phyloP scores from a whole-genome alignment of 2,113 vertebrate genomes.

The Nematolebias whitei region DNA sequence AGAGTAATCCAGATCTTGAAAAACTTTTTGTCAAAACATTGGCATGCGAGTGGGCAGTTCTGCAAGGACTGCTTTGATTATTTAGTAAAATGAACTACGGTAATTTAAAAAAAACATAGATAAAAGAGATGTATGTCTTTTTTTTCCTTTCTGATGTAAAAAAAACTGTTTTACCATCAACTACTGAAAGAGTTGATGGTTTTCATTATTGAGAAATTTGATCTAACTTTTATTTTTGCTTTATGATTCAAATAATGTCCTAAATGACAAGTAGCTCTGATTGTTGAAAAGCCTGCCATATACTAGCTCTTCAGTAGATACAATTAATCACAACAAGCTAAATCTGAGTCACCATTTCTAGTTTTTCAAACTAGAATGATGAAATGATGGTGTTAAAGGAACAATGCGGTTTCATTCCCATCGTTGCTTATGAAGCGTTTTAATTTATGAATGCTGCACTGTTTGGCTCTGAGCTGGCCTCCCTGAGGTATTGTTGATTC shows the following conservation, averaged over 20 bases:
- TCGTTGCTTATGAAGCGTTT: conserved; percentile 22
- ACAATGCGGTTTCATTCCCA: conserved; percentile 22
- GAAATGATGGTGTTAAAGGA: conserved; percentile 9
- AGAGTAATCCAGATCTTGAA: no score
- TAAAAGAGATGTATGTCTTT: not conserved
- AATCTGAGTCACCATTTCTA: not conserved
- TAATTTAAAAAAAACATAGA: not conserved
- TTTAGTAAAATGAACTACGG: not conserved
- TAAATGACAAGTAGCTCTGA: not conserved
- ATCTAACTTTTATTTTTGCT: not conserved
- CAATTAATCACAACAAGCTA: not conserved
- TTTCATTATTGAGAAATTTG: not conserved
- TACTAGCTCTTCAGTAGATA: not conserved
- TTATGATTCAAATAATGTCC: not conserved
- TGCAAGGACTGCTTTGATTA: no score
- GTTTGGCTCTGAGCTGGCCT: conserved; percentile 19
- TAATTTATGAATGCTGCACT: conserved; percentile 45
- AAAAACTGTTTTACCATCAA: not conserved
- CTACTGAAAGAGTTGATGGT: not conserved
- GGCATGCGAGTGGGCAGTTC: no score
- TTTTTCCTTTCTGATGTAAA: not conserved
- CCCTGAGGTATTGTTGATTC: conserved; percentile 35
- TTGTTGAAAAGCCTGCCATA: not conserved
- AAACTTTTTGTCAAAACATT: not conserved
- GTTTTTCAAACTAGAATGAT: conserved; percentile 9